A percentile compares a stretch with the other conserved stretches of the same genome.
These are phyloP conservation scores for Rhagophthalmus giganteus DNA, from an alignment of 2,888 invertebrate genomes.

Conservation along the genomic window DNA sequence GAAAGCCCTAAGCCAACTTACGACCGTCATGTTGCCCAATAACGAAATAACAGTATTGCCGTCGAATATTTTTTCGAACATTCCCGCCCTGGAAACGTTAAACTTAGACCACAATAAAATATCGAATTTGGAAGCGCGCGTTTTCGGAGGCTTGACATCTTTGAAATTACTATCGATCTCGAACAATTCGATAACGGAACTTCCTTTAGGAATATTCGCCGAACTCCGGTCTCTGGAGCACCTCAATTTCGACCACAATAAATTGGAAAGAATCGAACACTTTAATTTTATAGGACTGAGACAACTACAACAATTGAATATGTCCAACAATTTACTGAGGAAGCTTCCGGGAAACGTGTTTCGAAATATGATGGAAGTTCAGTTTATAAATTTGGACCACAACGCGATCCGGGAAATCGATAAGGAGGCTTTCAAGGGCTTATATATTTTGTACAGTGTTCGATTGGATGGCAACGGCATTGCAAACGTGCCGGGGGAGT, in stretches of 20 bases:
- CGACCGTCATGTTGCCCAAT: slow-evolving; percentile 3
- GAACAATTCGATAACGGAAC: background rate
- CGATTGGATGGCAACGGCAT: background rate
- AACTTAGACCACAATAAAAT: slow-evolving; percentile 7
- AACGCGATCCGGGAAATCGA: slow-evolving; percentile 1
- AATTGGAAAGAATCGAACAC: background rate
- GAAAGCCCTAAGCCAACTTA: background rate
- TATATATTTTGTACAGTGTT: slow-evolving; percentile 5
- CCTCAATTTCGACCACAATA: background rate
- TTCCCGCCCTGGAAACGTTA: background rate
- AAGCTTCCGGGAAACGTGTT: slow-evolving; percentile 1
- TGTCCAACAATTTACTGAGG: background rate
- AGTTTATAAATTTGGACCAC: background rate
- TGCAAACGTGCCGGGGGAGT: background rate
- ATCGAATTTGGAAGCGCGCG: background rate
- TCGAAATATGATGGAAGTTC: slow-evolving; percentile 5
- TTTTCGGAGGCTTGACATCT: slow-evolving; percentile 2
- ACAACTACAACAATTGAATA: slow-evolving; percentile 2
- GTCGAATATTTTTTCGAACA: background rate
- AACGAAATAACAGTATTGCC: slow-evolving; percentile 2
- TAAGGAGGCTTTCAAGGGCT: background rate
- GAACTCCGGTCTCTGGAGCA: slow-evolving; percentile 1
- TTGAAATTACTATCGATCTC: slow-evolving; percentile 1
- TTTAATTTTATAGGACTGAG: slow-evolving; percentile 4
- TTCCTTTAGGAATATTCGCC: background rate